phyloP scores from a whole-genome alignment of 1,140 invertebrate species.

The Halictus rubicundus region DNA sequence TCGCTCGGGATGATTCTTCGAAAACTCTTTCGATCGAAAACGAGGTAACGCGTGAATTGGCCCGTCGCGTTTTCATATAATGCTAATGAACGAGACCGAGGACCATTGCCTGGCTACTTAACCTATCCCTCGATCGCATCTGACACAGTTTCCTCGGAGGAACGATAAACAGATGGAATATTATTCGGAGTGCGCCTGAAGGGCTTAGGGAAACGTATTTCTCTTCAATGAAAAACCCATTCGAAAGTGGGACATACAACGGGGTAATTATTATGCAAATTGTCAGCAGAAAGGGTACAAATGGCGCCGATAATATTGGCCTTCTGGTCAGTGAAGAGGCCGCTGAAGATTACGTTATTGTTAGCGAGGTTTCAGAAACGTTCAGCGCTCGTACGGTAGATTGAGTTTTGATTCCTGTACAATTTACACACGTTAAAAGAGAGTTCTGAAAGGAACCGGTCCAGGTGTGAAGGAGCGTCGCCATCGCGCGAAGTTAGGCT shows the following conservation, averaged over 20 bases:
- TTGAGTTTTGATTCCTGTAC: too few relatives aligned
- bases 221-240: not conserved
- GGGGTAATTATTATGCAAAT: not conserved
- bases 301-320: not conserved
- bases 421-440: too few relatives aligned
- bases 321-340: not conserved
- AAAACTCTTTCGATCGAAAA: not conserved
- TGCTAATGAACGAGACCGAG: conserved; percentile 7
- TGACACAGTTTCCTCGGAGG: not conserved
- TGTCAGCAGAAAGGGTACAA: too few relatives aligned
- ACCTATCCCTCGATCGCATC: not conserved
- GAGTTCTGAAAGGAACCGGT: too few relatives aligned
- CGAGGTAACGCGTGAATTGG: not conserved
- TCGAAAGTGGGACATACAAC: not conserved
- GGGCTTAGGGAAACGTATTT: not conserved
- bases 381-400: too few relatives aligned
- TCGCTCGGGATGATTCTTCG: conserved; percentile 1
- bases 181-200: not conserved
- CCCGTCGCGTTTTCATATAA: not conserved
- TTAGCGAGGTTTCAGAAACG: not conserved
- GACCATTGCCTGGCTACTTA: not conserved
- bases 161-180: not conserved
- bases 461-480: too few relatives aligned
- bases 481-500: too few relatives aligned
- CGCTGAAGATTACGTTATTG: not conserved